A percentile compares a stretch with the other conserved stretches of the same genome.
These are phyloP conservation scores for Nothura maculosa DNA, from an alignment of 2,797 vertebrate genomes.

Conservation along the genomic window DNA sequence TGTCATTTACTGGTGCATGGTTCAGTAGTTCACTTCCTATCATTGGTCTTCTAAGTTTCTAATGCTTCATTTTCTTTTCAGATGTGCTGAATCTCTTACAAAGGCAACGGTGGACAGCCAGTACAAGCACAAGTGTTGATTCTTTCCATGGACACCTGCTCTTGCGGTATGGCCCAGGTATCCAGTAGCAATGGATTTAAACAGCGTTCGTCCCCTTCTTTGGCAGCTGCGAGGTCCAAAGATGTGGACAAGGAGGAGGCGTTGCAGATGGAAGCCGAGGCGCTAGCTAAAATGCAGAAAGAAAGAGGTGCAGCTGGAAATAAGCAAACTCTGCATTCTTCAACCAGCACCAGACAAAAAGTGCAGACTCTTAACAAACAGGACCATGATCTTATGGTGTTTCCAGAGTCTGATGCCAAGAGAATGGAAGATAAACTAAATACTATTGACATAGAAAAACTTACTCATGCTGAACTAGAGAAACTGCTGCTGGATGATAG, in stretches of 20 bases:
- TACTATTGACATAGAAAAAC: constrained; percentile 91
- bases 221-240: constrained; percentile 81
- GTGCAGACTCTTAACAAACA: constrained; percentile 78
- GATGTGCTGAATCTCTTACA: constrained; percentile 75
- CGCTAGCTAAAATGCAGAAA: constrained; percentile 92
- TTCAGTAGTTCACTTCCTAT: background rate
- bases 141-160: constrained; percentile 83
- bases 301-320: constrained; percentile 83
- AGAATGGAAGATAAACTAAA: constrained; percentile 84
- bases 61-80: constrained; percentile 66
- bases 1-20: background rate
- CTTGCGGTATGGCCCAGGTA: constrained; percentile 94
- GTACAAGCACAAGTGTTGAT: constrained; percentile 34
- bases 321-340: constrained; percentile 63
- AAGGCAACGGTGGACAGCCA: constrained; percentile 18
- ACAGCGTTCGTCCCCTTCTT: constrained; percentile 81
- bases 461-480: constrained; percentile 93
- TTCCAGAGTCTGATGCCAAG: constrained; percentile 91
- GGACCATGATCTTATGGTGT: constrained; percentile 96
- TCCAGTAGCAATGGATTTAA: constrained; percentile 93
- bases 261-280: constrained; percentile 97
- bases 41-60: background rate
- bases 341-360: constrained; percentile 73
- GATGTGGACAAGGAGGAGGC: constrained; percentile 97
- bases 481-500: constrained; percentile 93